A percentile compares a stretch with the other conserved stretches of the same genome.
These are phyloP conservation scores for Hypotaenidia okinawae DNA, from an alignment of 2,797 vertebrate species.

Conservation along the genomic window DNA sequence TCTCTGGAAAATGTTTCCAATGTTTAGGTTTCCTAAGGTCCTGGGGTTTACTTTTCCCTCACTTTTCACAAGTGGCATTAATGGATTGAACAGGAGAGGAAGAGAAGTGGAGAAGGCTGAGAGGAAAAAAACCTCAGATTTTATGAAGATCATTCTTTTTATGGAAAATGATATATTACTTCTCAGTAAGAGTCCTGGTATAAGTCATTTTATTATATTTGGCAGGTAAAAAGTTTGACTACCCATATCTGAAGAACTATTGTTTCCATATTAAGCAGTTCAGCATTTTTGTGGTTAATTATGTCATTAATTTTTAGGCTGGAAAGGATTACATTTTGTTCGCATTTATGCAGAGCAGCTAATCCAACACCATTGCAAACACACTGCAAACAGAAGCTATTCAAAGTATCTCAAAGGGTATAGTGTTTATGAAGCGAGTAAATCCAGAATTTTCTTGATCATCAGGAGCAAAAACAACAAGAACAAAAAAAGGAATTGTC, in stretches of 20 bases:
- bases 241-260: neutral
- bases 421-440: neutral
- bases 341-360: neutral
- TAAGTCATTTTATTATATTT: neutral
- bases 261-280: neutral
- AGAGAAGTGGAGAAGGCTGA: neutral
- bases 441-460: constrained; percentile 24
- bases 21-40: neutral
- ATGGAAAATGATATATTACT: neutral
- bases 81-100: rapidly evolving
- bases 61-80: neutral
- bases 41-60: neutral
- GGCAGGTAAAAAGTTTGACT: neutral
- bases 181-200: neutral
- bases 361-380: neutral
- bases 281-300: neutral
- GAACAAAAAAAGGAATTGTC: neutral
- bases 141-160: neutral
- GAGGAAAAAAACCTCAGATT: neutral
- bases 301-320: neutral
- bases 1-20: neutral
- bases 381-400: neutral
- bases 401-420: neutral
- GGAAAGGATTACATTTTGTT: neutral
- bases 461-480: neutral